Base-by-base conservation (phyloP, 2,888 invertebrate species). In the Eucera pruinosa region DNA sequence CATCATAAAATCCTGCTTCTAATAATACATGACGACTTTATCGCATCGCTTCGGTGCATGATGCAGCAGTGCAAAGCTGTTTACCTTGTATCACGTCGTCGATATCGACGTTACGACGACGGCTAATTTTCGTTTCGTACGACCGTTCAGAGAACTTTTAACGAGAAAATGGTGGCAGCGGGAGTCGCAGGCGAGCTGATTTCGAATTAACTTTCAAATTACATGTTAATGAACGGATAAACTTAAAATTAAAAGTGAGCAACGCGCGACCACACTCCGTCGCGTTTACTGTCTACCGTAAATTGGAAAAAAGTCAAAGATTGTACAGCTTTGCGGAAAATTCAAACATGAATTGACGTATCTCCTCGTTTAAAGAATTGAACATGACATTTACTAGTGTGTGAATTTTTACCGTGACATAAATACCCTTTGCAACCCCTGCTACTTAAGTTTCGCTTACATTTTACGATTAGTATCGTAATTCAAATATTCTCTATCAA, bases 21-120 rank as follows among this genome's bases (percentile, higher is more conserved):
- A 48, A 71, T 71, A 71, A 71, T 57, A 41, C 39, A 52, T 11
- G 25, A n/a, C 11, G 71, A 43, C 47, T 71, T 71, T 71, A 71
- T 71, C 23, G 71, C 33, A 13, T 41, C 25, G 30, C 27, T 23
- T 48, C 48, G 41, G 27, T 20, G 43, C 33, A 71, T 71, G 50
- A 68, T 30, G 39, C 48, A 33, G 7, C 33, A 39, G 23, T 43
- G 41, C 57, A 27, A 20, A 58, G 30, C 43, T 43, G 57, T 71
- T 71, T 71, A 68, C 33, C 50, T 30, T 27, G 47, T 23, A 39
- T 33, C 69, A 20, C 39, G 7, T 50, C 33, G 41, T 43, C 55
- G 57, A 43, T 58, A 50, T 57, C 57, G 48, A 39, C 25, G 70
- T 41, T 48, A 27, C 39, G 72, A 55, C 11, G 61, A 71, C 54